These are phyloP conservation scores for Andrena marginata DNA, from an alignment of 2,888 invertebrate species.

Conservation along the genomic window DNA sequence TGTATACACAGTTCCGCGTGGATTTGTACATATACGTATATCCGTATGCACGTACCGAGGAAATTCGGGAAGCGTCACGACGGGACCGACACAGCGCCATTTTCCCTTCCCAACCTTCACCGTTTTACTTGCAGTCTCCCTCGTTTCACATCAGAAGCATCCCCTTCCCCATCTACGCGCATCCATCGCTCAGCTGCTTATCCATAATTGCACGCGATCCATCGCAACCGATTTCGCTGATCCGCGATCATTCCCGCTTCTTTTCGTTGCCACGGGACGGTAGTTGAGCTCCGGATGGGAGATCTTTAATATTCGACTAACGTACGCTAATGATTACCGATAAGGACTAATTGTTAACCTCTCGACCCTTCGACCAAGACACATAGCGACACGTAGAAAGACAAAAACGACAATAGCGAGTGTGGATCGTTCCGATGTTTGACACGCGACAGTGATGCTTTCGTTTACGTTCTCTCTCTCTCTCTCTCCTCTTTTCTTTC, in stretches of 20 bases:
- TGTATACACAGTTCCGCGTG: conserved; percentile 42
- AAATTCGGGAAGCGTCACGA: conserved; percentile 60
- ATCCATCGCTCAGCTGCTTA: background rate
- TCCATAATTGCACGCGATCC: conserved; percentile 3
- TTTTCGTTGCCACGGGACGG: conserved; percentile 24
- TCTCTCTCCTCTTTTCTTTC: background rate
- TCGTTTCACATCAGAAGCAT: background rate
- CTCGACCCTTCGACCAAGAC: conserved; percentile 61
- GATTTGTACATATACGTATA: conserved; percentile 49
- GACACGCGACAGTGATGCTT: background rate
- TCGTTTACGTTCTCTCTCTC: background rate
- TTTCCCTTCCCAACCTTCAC: conserved; percentile 6
- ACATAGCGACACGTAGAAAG: conserved; percentile 54
- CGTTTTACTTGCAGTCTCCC: conserved; percentile 3
- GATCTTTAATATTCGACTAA: conserved; percentile 44
- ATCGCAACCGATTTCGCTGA: background rate
- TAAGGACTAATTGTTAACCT: conserved; percentile 57
- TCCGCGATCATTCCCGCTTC: background rate
- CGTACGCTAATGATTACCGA: conserved; percentile 54
- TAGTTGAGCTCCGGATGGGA: conserved; percentile 27
- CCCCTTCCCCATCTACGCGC: background rate
- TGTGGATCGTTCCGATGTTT: conserved; percentile 44
- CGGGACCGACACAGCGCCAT: conserved; percentile 54
- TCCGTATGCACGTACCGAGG: conserved; percentile 50
- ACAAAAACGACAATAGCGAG: conserved; percentile 58